phyloP scores from a whole-genome alignment of 2,888 invertebrate genomes.

The Trimorus sp. region DNA sequence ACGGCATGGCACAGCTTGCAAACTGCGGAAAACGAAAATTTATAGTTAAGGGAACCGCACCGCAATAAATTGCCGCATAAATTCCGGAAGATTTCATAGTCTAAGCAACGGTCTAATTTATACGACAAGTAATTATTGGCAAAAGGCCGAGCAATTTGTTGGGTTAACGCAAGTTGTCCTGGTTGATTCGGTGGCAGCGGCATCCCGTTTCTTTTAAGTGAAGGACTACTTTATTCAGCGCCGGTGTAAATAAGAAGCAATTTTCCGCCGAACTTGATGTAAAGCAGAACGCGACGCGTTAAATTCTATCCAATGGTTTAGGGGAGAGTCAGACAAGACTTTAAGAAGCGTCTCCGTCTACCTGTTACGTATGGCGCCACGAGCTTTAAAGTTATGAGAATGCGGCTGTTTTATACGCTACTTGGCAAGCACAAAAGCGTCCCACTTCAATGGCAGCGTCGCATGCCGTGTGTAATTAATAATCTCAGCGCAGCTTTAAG shows the following conservation, averaged over 20 bases:
- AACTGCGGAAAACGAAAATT: slow-evolving; percentile 52
- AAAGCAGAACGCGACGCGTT: slow-evolving; percentile 23
- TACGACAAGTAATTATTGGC: slow-evolving; percentile 50
- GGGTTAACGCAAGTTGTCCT: slow-evolving; percentile 24
- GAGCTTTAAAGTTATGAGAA: slow-evolving; percentile 56
- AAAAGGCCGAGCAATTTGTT: slow-evolving; percentile 41
- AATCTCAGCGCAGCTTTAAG: slow-evolving; percentile 62
- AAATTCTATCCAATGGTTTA: slow-evolving; percentile 32
- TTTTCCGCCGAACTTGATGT: slow-evolving; percentile 19
- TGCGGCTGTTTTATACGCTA: slow-evolving; percentile 67
- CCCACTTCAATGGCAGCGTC: slow-evolving; percentile 40
- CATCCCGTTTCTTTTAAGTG: slow-evolving; percentile 8
- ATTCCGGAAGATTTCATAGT: slow-evolving; percentile 45
- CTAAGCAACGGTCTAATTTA: slow-evolving; percentile 46
- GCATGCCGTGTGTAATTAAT: slow-evolving; percentile 66
- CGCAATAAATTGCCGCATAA: slow-evolving; percentile 56
- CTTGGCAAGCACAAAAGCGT: slow-evolving; percentile 66
- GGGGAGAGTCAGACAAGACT: slow-evolving; percentile 20
- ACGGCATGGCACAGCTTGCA: slow-evolving; percentile 35
- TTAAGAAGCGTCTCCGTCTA: slow-evolving; percentile 47
- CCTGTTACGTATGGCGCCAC: slow-evolving; percentile 60
- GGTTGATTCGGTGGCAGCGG: neutral
- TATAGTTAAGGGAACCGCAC: slow-evolving; percentile 50
- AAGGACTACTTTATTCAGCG: slow-evolving; percentile 18
- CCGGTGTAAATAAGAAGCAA: slow-evolving; percentile 6